Conservation (phyloP, 2,797 vertebrate species). For the Acanthopagrus latus region DNA sequence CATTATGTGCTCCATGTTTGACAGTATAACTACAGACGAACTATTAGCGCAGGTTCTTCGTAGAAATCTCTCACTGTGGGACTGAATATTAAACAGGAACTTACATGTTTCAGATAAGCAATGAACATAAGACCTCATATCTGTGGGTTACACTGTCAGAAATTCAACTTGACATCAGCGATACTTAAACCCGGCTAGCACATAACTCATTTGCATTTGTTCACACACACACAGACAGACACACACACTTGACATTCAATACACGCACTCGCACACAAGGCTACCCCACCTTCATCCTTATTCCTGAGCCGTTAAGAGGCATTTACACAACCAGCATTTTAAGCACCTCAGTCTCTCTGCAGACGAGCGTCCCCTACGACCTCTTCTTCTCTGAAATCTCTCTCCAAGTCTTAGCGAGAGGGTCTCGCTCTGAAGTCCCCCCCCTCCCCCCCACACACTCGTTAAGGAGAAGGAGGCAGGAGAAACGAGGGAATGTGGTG, state of each 20-base stretch:
- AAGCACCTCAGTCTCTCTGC: slow-evolving; percentile 34
- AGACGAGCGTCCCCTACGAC: slow-evolving; percentile 25
- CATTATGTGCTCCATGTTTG: background rate
- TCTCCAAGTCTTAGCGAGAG: slow-evolving; percentile 26
- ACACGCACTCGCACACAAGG: slow-evolving; percentile 1
- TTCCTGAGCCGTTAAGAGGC: slow-evolving; percentile 50
- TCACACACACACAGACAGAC: background rate
- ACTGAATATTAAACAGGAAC: slow-evolving; percentile 5
- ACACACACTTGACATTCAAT: slow-evolving; percentile 6
- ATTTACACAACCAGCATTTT: slow-evolving; percentile 62
- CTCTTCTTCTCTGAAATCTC: slow-evolving; percentile 44
- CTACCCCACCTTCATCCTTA: slow-evolving; percentile 39
- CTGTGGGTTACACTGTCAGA: slow-evolving; percentile 3
- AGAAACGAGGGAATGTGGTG: slow-evolving; percentile 29
- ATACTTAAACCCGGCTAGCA: slow-evolving; percentile 7
- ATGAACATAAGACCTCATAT: slow-evolving; percentile 1
- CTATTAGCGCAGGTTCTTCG: slow-evolving; percentile 1
- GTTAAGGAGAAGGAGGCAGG: background rate
- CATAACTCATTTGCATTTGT: slow-evolving; percentile 27
- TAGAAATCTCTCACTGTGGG: background rate
- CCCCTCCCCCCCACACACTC: background rate
- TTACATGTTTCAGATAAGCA: background rate
- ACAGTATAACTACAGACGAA: background rate
- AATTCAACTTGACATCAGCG: slow-evolving; percentile 22
- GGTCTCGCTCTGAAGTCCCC: slow-evolving; percentile 40